Percentiles rank a stretch among this genome's conserved stretches.
phyloP scores from a whole-genome alignment of 2,888 invertebrate genomes.

The Resseliella maxima region DNA sequence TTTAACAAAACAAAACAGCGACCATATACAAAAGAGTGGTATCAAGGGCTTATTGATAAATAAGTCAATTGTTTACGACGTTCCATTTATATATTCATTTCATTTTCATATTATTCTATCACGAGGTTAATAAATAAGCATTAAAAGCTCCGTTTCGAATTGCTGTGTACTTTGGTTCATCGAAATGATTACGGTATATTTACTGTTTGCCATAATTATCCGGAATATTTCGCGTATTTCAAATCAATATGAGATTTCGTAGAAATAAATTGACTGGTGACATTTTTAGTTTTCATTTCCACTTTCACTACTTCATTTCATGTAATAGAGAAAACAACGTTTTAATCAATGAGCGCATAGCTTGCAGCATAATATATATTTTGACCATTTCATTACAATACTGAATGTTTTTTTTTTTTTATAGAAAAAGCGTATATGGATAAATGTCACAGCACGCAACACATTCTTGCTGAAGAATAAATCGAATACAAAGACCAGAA shows the following conservation, averaged over 20 bases:
- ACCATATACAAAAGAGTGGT: too few relatives aligned
- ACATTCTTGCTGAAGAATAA: neutral
- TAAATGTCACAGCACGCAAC: slow-evolving; percentile 31
- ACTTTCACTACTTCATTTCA: neutral
- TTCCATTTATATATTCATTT: too few relatives aligned
- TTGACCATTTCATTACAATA: neutral
- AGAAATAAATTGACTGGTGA: neutral
- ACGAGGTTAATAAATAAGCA: neutral
- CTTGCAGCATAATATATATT: neutral
- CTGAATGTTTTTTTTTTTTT: neutral
- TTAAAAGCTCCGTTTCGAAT: too few relatives aligned
- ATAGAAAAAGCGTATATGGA: neutral
- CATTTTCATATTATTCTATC: too few relatives aligned
- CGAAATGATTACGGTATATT: neutral
- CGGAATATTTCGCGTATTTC: neutral
- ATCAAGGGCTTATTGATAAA: too few relatives aligned
- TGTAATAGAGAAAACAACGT: too few relatives aligned
- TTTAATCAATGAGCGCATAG: neutral
- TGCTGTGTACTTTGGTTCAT: too few relatives aligned
- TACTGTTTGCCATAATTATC: neutral
- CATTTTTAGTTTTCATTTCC: neutral
- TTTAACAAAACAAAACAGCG: neutral
- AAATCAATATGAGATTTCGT: neutral
- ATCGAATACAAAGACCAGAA: neutral
- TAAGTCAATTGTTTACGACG: too few relatives aligned